phyloP scores from a whole-genome alignment of 1,140 invertebrate species.

The Nomia melanderi region DNA sequence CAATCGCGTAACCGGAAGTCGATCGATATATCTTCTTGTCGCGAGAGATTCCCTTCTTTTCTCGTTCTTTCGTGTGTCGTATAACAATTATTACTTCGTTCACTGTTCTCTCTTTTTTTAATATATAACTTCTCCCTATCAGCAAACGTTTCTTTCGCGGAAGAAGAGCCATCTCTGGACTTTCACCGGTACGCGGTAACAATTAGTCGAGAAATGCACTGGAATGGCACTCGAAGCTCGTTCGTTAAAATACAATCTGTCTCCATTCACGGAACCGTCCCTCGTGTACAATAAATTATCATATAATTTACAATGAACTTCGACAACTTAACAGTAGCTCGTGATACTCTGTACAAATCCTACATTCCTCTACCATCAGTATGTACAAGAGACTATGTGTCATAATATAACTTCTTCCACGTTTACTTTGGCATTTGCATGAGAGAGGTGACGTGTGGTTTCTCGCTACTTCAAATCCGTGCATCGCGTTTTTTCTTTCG shows the following conservation, averaged over 20 bases:
- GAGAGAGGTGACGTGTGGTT: slow-evolving; percentile 42
- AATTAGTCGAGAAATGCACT: slow-evolving; percentile 71
- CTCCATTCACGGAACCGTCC: slow-evolving; percentile 61
- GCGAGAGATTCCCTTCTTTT: background rate
- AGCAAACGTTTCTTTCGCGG: background rate
- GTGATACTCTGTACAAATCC: slow-evolving; percentile 77
- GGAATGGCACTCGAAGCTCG: slow-evolving; percentile 70
- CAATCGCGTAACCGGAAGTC: slow-evolving; percentile 30
- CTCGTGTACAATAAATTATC: slow-evolving; percentile 60
- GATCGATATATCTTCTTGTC: slow-evolving; percentile 5
- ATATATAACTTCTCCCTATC: background rate
- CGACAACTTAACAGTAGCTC: slow-evolving; percentile 53
- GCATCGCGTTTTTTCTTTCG: slow-evolving; percentile 52
- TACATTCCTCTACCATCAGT: slow-evolving; percentile 66
- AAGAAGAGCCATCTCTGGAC: background rate
- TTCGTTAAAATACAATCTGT: slow-evolving; percentile 76
- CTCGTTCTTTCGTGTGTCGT: background rate
- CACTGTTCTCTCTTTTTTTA: background rate
- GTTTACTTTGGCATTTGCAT: slow-evolving; percentile 63
- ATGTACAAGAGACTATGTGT: slow-evolving; percentile 67
- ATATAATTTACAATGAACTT: slow-evolving; percentile 54
- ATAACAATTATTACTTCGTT: background rate
- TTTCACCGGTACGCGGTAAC: slow-evolving; percentile 58
- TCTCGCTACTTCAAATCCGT: slow-evolving; percentile 65
- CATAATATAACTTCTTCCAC: slow-evolving; percentile 54